Percentiles rank a stretch among this genome's conserved stretches.
These are phyloP conservation scores for Paracyprichromis sp. DNA, from an alignment of 2,113 vertebrate species.

Conservation along the genomic window DNA sequence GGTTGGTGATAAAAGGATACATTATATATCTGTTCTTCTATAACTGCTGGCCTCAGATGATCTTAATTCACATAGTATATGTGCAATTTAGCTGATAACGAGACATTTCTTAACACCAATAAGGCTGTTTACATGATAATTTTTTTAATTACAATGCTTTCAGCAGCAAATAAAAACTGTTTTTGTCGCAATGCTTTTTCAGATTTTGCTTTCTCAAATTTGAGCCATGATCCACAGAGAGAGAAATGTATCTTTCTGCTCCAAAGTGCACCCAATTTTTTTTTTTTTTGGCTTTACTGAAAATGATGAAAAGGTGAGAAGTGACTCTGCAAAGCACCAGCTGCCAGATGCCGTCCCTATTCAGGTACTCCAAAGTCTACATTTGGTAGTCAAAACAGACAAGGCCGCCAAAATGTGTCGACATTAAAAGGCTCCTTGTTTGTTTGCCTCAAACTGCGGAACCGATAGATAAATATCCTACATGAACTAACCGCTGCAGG, in stretches of 20 bases:
- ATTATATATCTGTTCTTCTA: background rate
- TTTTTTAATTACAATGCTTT: background rate
- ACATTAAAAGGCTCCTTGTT: background rate
- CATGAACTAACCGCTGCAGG: background rate
- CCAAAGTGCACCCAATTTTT: background rate
- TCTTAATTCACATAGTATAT: background rate
- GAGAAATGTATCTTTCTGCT: background rate
- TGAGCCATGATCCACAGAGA: background rate
- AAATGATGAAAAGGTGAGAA: background rate
- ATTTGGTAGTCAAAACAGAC: background rate
- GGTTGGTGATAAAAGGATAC: background rate
- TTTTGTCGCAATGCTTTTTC: background rate
- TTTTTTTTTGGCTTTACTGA: background rate
- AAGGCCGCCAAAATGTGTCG: background rate
- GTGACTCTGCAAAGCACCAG: background rate
- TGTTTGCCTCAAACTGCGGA: background rate
- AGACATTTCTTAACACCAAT: background rate
- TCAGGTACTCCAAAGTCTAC: background rate
- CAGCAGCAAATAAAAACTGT: background rate
- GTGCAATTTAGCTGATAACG: rapidly evolving
- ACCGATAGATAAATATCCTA: background rate
- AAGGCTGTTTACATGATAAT: background rate
- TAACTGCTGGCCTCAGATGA: background rate
- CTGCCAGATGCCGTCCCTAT: background rate
- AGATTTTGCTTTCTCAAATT: background rate